These are phyloP conservation scores for Lepidotrigona ventralis DNA, from an alignment of 1,140 invertebrate genomes.

Conservation along the genomic window DNA sequence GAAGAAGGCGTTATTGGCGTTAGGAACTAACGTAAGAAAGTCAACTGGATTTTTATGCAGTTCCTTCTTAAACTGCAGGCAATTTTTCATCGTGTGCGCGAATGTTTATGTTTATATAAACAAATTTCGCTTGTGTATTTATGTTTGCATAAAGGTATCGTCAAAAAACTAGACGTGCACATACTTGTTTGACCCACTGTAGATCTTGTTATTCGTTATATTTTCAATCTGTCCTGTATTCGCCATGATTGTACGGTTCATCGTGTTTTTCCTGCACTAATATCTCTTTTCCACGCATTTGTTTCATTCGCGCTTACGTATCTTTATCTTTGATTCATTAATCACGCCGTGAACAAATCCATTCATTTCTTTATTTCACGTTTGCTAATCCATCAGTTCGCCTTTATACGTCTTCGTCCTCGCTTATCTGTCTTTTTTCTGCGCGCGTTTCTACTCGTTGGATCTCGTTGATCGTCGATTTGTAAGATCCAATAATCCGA, in stretches of 20 bases:
- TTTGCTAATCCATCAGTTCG: background rate
- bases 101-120: too few relatives aligned
- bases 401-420: background rate
- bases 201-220: background rate
- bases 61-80: too few relatives aligned
- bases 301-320: background rate
- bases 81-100: too few relatives aligned
- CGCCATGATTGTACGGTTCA: background rate
- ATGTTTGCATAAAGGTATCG: too few relatives aligned
- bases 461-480: background rate
- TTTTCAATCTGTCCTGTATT: background rate
- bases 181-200: too few relatives aligned
- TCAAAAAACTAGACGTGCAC: too few relatives aligned
- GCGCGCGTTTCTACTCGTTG: too few relatives aligned
- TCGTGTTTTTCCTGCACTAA: background rate
- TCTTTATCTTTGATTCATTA: background rate
- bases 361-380: background rate
- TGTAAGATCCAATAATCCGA: background rate
- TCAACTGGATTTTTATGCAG: too few relatives aligned
- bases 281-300: background rate
- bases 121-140: too few relatives aligned
- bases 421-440: background rate
- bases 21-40: too few relatives aligned
- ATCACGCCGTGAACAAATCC: background rate
- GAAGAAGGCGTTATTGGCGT: too few relatives aligned